Evolutionary conservation across 30 jellyfish, hydroid and myxozoan genomes (phyloP), one percentile per base, ranked within the genome.

Genomic region (Turritopsis rubra): DNA sequence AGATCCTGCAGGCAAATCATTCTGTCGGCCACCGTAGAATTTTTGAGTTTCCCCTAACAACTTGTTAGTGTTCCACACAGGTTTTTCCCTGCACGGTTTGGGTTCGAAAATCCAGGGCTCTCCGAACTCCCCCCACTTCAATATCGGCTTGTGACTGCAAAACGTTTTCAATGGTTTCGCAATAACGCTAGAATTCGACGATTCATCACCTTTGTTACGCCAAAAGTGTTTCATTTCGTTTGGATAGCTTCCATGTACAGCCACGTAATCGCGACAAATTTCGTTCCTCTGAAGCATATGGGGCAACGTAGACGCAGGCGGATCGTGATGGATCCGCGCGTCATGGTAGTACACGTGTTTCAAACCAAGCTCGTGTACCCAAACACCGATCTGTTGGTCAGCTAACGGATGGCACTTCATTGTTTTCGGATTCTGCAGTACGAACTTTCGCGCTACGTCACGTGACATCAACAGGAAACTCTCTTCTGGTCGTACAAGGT

Each of bases 351-450:
- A 91, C 16, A 91, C n/a, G 0, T 25, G 65, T 25, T 29, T 41
- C 53, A 91, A 28, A 0, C 80, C 29, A 70, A 91, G 79, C 71
- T 83, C 94, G 73, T 79, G 78, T 8, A 84, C 90, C 97, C 97
- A 91, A 16, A 82, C 53, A 5, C 95, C 97, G n/a, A 91, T 91
- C 96, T 83, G 81, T 53, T 91, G 97, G 75, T 91, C 97, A 7
- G 96, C 97, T 85, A 89, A 80, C 8, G 96, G 96, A 65, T 91
- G 97, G 86, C 97, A 87, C 26, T 54, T 71, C 68, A 91, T 73
- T 27, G 54, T 30, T 21, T 52, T 27, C 0, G 96, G 91, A 73
- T 83, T 82, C 68, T 91, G 97, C 24, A 81, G 70, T 7, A 91
- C 81, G 65, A 91, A 91, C 52, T 72, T 30, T 71, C 79, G 89